phyloP scores from a whole-genome alignment of 2,888 invertebrate genomes.

The Oasisia sp. region DNA sequence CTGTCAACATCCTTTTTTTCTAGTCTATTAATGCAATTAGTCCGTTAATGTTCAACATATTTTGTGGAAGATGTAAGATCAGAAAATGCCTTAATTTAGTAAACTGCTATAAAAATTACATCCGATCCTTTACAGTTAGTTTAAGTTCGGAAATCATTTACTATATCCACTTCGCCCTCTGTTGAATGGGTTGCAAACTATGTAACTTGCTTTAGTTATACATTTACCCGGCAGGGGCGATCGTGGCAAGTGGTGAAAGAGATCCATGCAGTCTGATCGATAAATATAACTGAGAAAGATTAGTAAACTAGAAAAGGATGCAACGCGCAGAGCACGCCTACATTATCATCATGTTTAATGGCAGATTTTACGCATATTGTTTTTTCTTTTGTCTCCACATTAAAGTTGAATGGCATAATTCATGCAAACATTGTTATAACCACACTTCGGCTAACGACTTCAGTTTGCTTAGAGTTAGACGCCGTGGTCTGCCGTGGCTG shows the following conservation, averaged over 20 bases:
- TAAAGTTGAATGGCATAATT: too few relatives aligned
- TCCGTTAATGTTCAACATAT: not conserved
- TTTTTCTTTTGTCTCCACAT: too few relatives aligned
- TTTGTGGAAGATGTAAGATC: not conserved
- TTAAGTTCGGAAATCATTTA: not conserved
- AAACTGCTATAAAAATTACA: not conserved
- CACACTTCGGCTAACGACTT: too few relatives aligned
- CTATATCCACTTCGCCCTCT: not conserved
- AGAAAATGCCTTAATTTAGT: not conserved
- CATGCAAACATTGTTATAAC: too few relatives aligned
- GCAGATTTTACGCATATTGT: too few relatives aligned
- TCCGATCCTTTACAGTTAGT: not conserved
- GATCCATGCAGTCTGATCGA: too few relatives aligned
- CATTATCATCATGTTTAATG: too few relatives aligned
- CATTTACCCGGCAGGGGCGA: not conserved
- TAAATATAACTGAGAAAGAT: not conserved
- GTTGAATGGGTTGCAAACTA: constrained; percentile 10
- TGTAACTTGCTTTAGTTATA: not conserved
- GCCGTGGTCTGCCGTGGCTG: too few relatives aligned
- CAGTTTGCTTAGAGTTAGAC: too few relatives aligned
- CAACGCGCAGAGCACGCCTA: too few relatives aligned
- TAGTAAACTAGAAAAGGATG: not conserved
- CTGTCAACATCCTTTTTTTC: not conserved
- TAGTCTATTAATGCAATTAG: not conserved
- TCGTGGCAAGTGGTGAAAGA: not conserved